A percentile compares a stretch with the other conserved stretches of the same genome.
These are phyloP conservation scores for Tragulus kanchil DNA, from an alignment of 2,113 vertebrate species.

Conservation along the genomic window DNA sequence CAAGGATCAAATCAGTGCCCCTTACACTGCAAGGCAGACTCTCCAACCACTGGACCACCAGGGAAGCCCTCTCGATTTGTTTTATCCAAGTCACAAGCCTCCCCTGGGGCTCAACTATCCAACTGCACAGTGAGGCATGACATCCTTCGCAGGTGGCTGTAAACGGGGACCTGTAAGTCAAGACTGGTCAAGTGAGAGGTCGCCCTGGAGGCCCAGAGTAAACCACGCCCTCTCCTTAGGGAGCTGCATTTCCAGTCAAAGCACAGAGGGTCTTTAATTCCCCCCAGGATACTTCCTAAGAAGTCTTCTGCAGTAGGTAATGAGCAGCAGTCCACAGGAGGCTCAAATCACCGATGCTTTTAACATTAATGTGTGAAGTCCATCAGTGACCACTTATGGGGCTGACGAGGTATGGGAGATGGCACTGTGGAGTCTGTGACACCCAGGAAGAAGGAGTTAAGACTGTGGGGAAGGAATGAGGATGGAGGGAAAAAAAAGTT, in stretches of 20 bases:
- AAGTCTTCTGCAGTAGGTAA: constrained; percentile 1
- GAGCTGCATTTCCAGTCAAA: not conserved
- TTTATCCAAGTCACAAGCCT: not conserved
- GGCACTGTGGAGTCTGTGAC: not conserved
- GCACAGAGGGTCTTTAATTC: not conserved
- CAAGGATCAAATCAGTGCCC: no score
- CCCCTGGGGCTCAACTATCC: not conserved
- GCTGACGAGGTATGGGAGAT: not conserved
- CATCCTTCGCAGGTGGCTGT: not conserved
- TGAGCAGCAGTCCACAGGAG: not conserved
- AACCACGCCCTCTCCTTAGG: not conserved
- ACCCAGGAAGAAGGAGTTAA: not conserved
- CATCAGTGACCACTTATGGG: not conserved
- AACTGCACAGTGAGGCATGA: not conserved
- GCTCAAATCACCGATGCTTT: not conserved
- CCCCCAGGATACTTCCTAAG: not conserved
- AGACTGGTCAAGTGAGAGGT: not conserved
- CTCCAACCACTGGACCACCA: no score
- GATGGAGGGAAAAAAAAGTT: not conserved
- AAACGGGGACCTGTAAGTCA: not conserved
- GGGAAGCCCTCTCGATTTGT: not conserved
- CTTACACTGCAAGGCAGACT: no score
- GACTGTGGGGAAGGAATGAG: not conserved
- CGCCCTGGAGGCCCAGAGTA: no score
- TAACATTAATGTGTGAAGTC: not conserved